Evolutionary conservation across 2,797 vertebrate species (phyloP).

Genomic region (Ptychadena robeensis): DNA sequence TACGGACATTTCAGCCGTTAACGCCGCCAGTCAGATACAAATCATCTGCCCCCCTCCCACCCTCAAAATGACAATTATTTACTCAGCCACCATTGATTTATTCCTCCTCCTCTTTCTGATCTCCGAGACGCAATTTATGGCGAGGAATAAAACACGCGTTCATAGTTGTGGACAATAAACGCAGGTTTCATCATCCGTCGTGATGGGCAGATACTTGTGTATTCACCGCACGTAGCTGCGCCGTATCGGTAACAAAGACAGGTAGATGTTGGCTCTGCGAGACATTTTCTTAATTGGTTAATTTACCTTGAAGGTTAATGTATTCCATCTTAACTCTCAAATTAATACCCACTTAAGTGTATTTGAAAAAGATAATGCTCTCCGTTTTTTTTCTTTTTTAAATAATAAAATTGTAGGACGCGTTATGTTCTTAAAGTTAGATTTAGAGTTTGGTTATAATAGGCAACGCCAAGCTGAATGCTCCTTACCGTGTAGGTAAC

Average conservation of each 20-base stretch:
- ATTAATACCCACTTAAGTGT: conserved; percentile 80
- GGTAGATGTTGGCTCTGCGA: conserved; percentile 62
- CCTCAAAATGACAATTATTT: conserved; percentile 7
- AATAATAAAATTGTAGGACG: conserved; percentile 10
- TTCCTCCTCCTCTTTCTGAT: conserved; percentile 20
- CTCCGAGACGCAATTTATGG: conserved; percentile 41
- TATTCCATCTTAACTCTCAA: conserved; percentile 77
- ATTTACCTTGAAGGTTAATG: conserved; percentile 82
- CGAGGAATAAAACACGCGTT: not conserved
- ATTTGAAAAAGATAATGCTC: conserved; percentile 68
- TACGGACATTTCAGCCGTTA: conserved; percentile 15
- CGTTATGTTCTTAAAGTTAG: conserved; percentile 63
- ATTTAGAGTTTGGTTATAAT: no score
- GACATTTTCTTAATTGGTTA: conserved; percentile 76
- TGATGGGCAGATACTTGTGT: not conserved
- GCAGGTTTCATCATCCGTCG: not conserved
- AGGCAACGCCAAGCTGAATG: no score
- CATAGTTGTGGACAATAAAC: conserved; percentile 10
- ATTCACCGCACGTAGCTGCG: conserved; percentile 56
- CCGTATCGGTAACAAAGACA: conserved; percentile 62
- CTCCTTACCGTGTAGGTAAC: no score
- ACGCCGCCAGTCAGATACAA: conserved; percentile 26
- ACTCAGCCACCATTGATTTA: not conserved
- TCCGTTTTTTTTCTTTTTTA: not conserved
- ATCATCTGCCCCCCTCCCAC: conserved; percentile 20